A percentile compares a stretch with the other conserved stretches of the same genome.
Conservation (phyloP, 2,888 invertebrate genomes). For the Lithophane semibrunnea region DNA sequence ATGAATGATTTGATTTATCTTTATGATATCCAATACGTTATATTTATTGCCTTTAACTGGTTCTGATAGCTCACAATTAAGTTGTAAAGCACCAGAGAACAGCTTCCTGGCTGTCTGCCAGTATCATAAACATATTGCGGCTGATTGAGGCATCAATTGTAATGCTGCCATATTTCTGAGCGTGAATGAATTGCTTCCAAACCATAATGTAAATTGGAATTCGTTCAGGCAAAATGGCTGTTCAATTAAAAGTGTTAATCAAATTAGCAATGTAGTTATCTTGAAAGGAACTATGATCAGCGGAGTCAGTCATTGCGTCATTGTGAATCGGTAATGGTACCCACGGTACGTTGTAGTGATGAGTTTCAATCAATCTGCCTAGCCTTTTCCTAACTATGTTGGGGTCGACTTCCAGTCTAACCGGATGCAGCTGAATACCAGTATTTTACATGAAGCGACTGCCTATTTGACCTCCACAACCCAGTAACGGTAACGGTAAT, state of each 20-base stretch:
- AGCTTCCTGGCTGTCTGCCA: conserved; percentile 43
- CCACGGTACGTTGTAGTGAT: no score
- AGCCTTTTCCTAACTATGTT: no score
- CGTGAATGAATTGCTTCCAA: not conserved
- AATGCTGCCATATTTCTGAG: conserved; percentile 3
- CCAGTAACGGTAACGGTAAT: no score
- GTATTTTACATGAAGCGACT: no score
- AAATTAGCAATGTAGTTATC: not conserved
- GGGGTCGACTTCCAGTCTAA: no score
- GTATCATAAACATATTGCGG: conserved; percentile 24
- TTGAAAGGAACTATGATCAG: not conserved
- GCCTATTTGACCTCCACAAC: no score
- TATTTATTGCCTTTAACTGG: conserved; percentile 5
- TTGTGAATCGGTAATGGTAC: not conserved
- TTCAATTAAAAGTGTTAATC: not conserved
- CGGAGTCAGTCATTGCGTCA: no score
- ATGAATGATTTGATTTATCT: not conserved
- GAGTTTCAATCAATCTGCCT: no score
- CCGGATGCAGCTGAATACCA: no score
- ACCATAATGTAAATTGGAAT: conserved; percentile 27
- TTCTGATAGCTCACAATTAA: conserved; percentile 15
- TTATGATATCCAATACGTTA: not conserved
- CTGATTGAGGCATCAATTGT: conserved; percentile 17
- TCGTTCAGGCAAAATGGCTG: not conserved
- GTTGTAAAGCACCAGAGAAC: conserved; percentile 8